Evolutionary conservation across 2,113 vertebrate species (phyloP), one percentile per base, ranked within the genome.

Genomic region (Vulpes vulpes): DNA sequence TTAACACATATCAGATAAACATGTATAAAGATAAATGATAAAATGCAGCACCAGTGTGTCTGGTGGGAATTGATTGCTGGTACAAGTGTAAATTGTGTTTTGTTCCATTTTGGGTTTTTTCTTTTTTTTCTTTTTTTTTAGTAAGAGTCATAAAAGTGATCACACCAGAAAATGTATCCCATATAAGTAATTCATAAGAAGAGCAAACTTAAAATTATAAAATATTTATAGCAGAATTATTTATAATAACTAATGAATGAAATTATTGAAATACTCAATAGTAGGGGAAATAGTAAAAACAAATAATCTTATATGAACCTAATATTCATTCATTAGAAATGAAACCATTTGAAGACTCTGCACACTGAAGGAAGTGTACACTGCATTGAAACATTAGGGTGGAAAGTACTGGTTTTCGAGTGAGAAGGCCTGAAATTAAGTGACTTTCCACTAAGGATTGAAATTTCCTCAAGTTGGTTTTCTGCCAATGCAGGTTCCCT

Each of bases 1-100:
- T 98, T 96, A 97, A 96, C 96, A 96, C 94, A 96, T 83, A 97
- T 95, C 67, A 87, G 73, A 97, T 96, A 96, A 96, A 93, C 79
- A 78, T 94, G 55, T 88, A 85, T 88, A 90, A 96, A 79, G 65
- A 96, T 82, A 97, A 96, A 96, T 96, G 87, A 78, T 85, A 73
- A 96, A 95, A 97, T 81, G 84, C 71, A 78, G 88, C 51, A 43
- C 60, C 84, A 85, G 76, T 60, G 90, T 97, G 94, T 92, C 94
- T 69, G 25, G 14, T 71, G 88, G 64, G 93, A 97, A 89, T 94
- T 74, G 43, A 1, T 88, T 96, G 62, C 60, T 95, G 49, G 49
- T 80, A 35, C 43, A 96, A 91, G 38, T 69, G 51, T 92, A 95
- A 97, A 96, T 95, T 87, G 51, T 92, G 27, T 43, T 81, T 94